Evolutionary conservation across 2,888 invertebrate species (phyloP), one percentile per base, ranked within the genome.

Genomic region (Parasteatoda lunata): DNA sequence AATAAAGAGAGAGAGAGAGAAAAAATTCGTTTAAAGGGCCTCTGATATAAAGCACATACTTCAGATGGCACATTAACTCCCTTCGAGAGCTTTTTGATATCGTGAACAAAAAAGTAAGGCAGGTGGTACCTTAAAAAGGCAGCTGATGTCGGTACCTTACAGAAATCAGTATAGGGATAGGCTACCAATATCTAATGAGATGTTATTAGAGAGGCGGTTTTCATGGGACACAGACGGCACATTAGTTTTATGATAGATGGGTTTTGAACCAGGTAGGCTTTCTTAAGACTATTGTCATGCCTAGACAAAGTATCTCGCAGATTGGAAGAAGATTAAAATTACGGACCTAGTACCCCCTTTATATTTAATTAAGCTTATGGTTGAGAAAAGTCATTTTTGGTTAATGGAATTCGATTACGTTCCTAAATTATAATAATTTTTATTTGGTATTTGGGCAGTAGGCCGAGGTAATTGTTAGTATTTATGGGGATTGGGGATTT

Each of bases 201-300:
- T 65, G 83, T 77, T 71, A 83, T 83, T 83, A 83, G 65, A 11
- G 47, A 77, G 77, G 83, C 65, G 83, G 77, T 8, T 11, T 6
- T 64, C 45, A 47, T 5, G 52, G 64, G 77, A 48, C n/a, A n/a
- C n/a, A n/a, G 59, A 59, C 4, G 83, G 68, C 77, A 49, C 15
- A 77, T 71, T 70, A 83, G 51, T 45, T n/a, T 9, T 3, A 47
- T 83, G 83, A 83, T 83, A 65, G 77, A 83, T 83, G 52, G 47
- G n/a, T n/a, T 8, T 68, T 48, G 54, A 65, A 80, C 65, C 72
- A 65, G 47, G 59, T 49, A 52, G 51, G 45, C 15, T 72, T 69
- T 68, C 15, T 30, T 30, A 30, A 30, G 30, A 30, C 30, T 30
- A 30, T 30, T 30, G 30, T 30, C 30, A 30, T 30, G 30, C 30